These are phyloP conservation scores for Athalia cordata DNA, from an alignment of 2,888 invertebrate species.

Conservation along the genomic window DNA sequence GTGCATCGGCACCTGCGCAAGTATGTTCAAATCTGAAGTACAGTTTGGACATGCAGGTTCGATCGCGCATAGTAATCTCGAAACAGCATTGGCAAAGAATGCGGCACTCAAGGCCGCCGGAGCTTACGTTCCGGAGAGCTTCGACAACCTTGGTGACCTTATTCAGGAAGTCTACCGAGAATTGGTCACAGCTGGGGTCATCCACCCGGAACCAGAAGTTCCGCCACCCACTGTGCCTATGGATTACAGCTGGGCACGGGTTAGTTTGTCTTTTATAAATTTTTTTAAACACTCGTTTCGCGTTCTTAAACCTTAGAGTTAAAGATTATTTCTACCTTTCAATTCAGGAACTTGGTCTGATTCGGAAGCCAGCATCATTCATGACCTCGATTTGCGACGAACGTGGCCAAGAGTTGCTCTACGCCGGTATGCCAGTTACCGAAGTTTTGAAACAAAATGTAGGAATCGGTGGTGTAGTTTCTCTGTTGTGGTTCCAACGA, in stretches of 20 bases:
- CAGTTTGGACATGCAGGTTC: constrained; percentile 99
- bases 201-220: constrained; percentile 92
- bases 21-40: constrained; percentile 80
- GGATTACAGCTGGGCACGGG: constrained; percentile 99
- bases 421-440: constrained; percentile 95
- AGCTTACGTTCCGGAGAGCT: constrained; percentile 93
- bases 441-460: constrained; percentile 94
- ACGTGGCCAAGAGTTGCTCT: constrained; percentile 96
- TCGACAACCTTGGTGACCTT: constrained; percentile 91
- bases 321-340: neutral
- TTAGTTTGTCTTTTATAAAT: constrained; percentile 64
- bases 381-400: constrained; percentile 99
- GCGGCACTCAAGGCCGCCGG: constrained; percentile 87
- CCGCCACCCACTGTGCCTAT: constrained; percentile 99
- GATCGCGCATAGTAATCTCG: constrained; percentile 94
- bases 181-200: constrained; percentile 87
- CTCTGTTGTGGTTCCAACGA: constrained; percentile 98
- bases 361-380: constrained; percentile 98
- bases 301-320: constrained; percentile 15
- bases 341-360: constrained; percentile 92
- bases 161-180: constrained; percentile 84
- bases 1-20: constrained; percentile 96
- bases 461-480: constrained; percentile 98
- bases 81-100: constrained; percentile 97
- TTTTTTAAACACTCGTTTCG: constrained; percentile 28